A percentile compares a stretch with the other conserved stretches of the same genome.
phyloP scores from a whole-genome alignment of 2,888 invertebrate species.

The Plemyria rubiginata region DNA sequence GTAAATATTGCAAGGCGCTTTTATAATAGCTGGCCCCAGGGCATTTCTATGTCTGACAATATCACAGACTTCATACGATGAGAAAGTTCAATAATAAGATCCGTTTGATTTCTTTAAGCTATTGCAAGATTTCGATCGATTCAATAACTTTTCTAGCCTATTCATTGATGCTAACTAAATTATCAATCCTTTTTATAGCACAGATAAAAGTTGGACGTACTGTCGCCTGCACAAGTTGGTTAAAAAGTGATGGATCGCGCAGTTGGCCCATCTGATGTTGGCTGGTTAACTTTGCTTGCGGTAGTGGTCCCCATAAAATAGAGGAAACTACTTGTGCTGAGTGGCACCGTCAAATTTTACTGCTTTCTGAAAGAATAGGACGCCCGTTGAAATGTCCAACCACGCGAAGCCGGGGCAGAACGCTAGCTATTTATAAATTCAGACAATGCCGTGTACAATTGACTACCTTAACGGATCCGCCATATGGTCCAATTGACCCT shows the following conservation, averaged over 20 bases:
- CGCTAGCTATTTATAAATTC: constrained; percentile 4
- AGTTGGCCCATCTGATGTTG: no score
- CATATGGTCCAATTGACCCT: constrained; percentile 27
- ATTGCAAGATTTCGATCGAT: constrained; percentile 7
- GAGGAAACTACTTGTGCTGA: no score
- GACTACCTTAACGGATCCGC: constrained; percentile 19
- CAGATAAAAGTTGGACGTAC: background rate
- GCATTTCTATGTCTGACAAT: constrained; percentile 9
- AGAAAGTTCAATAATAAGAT: constrained; percentile 26
- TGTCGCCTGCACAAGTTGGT: background rate
- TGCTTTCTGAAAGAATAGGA: no score
- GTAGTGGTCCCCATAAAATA: no score
- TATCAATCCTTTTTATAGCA: background rate
- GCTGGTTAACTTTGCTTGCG: no score
- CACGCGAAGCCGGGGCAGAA: no score
- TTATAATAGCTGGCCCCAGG: constrained; percentile 5
- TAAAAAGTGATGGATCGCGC: no score
- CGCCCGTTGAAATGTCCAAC: no score
- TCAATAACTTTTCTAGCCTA: constrained; percentile 2
- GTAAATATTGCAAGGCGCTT: no score
- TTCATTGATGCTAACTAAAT: background rate
- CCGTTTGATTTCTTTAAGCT: constrained; percentile 8
- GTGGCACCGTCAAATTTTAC: no score
- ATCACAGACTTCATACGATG: constrained; percentile 20
- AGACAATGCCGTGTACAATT: constrained; percentile 24